phyloP scores from a whole-genome alignment of 2,113 vertebrate genomes.

The Stomatorhinus ivindoensis region DNA sequence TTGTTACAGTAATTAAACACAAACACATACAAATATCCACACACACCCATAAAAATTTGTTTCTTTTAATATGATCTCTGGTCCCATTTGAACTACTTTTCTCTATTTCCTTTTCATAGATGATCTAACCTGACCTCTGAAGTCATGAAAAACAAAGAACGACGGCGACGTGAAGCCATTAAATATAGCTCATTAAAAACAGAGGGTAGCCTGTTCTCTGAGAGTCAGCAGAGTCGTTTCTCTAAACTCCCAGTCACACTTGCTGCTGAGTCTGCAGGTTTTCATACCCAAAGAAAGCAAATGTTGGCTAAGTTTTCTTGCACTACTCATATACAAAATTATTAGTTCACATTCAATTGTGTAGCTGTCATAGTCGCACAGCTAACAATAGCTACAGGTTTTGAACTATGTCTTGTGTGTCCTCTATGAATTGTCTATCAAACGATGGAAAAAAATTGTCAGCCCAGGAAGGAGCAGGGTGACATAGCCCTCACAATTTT shows the following conservation, averaged over 20 bases:
- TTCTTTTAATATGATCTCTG: not conserved
- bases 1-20: not conserved
- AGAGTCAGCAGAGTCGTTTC: not conserved
- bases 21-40: not conserved
- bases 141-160: not conserved
- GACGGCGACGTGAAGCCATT: not conserved
- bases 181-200: not conserved
- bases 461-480: not conserved
- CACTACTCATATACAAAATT: not conserved
- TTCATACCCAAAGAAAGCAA: not conserved
- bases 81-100: not conserved
- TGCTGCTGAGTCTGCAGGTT: not conserved
- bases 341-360: not conserved
- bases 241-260: not conserved
- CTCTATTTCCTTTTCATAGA: not conserved
- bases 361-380: not conserved
- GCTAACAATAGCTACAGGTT: not conserved
- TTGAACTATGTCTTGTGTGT: not conserved
- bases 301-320: not conserved
- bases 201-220: not conserved
- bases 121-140: not conserved
- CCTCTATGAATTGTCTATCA: not conserved
- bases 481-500: not conserved
- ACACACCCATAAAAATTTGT: not conserved
- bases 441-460: not conserved